A percentile compares a stretch with the other conserved stretches of the same genome.
These are phyloP conservation scores for Syngnathus floridae DNA, from an alignment of 2,113 vertebrate species.

Conservation along the genomic window DNA sequence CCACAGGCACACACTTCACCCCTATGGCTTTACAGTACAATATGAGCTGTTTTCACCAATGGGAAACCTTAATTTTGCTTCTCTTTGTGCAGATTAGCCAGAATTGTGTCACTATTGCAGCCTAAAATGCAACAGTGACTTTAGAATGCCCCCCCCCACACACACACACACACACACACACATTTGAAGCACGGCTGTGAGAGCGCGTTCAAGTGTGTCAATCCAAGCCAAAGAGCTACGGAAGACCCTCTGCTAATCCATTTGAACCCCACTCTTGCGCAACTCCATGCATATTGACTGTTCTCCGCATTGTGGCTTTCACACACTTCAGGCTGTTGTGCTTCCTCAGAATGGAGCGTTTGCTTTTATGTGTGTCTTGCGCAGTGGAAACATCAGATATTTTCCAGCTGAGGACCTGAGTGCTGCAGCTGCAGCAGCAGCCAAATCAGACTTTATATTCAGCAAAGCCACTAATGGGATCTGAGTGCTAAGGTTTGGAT, in stretches of 20 bases:
- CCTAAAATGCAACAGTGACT: conserved; percentile 28
- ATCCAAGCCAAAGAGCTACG: conserved; percentile 28
- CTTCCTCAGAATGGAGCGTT: conserved; percentile 28
- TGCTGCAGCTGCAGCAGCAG: conserved; percentile 27
- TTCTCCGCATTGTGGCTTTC: conserved; percentile 6
- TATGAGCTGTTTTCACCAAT: conserved; percentile 46
- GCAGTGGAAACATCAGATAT: conserved; percentile 28
- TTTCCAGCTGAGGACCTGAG: conserved; percentile 41
- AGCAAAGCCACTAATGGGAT: conserved; percentile 43
- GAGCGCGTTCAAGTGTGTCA: conserved; percentile 31
- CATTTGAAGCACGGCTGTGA: conserved; percentile 27
- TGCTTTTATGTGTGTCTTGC: conserved; percentile 24
- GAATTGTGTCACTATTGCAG: conserved; percentile 24
- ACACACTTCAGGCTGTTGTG: conserved; percentile 12
- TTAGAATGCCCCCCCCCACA: conserved; percentile 17
- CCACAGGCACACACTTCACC: conserved; percentile 44
- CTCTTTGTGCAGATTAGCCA: conserved; percentile 9
- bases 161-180: conserved; percentile 13
- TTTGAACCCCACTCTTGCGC: conserved; percentile 46
- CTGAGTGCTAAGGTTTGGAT: conserved; percentile 42
- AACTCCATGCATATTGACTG: conserved; percentile 42
- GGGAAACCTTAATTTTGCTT: conserved; percentile 26
- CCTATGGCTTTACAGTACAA: conserved; percentile 38
- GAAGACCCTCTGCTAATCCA: conserved; percentile 47
- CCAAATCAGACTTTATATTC: conserved; percentile 44